Percentiles rank a stretch among this genome's conserved stretches.
phyloP scores from a whole-genome alignment of 35 echinoderm and acorn worm species.

The Patiria miniata region DNA sequence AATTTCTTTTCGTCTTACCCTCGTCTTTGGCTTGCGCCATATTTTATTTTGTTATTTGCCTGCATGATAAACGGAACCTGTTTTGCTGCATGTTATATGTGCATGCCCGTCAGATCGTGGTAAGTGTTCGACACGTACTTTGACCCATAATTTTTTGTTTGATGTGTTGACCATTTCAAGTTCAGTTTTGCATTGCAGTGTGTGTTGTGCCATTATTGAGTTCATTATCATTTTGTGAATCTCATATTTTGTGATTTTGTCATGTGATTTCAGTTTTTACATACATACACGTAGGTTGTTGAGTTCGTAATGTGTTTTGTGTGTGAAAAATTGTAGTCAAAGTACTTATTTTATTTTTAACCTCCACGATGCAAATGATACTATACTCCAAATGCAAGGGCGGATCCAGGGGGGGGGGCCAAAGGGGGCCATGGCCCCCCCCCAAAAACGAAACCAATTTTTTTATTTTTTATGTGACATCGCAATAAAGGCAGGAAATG shows the following conservation, averaged over 20 bases:
- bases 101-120: conserved; percentile 11
- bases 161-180: too few species aligned
- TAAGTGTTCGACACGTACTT: background rate
- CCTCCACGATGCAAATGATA: too few species aligned
- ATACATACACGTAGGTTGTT: background rate
- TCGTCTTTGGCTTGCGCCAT: background rate
- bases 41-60: background rate
- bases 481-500: too few species aligned
- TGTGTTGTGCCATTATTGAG: background rate
- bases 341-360: too few species aligned
- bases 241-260: background rate
- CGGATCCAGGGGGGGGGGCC: too few species aligned
- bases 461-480: too few species aligned
- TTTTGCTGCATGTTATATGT: background rate
- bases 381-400: too few species aligned
- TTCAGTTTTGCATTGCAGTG: background rate
- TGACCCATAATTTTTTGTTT: background rate
- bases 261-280: background rate
- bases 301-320: background rate
- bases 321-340: too few species aligned
- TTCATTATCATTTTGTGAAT: background rate
- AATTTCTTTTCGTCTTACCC: background rate
- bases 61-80: conserved; percentile 6
- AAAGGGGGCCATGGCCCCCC: too few species aligned
- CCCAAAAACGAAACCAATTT: too few species aligned